Base-by-base conservation (phyloP, 2,888 invertebrate species). In the Noctuana brunneofusca region DNA sequence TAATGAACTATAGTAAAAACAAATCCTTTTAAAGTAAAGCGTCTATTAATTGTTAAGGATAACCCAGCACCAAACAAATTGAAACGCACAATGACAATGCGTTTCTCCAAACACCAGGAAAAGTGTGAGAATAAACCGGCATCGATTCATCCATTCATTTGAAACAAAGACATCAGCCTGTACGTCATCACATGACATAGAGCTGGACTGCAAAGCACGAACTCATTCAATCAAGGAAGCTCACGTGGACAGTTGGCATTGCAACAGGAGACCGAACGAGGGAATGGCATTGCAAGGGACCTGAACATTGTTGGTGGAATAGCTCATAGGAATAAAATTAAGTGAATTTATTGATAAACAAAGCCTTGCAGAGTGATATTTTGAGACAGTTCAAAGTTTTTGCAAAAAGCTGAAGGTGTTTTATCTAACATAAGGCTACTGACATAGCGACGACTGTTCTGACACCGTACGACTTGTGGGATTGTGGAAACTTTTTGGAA, bases 121-220 rank as follows among this genome's bases (percentile, higher is more conserved):
- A 41, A 14, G 14, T 16, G 41, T 59, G 35, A 52, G 59, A 43
- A 52, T 27, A 59, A 52, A 48, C 6, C 3, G 8, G 1, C 16
- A 8, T 9, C 38, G 32, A 27, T n/a, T 30, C n/a, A n/a, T n/a
- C n/a, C n/a, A n/a, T n/a, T n/a, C n/a, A n/a, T n/a, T n/a, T n/a
- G 1, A 53, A 59, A 24, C 32, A 11, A 14, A 41, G 16, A 9
- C 18, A 60, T 60, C 59, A 60, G 24, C 53, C 59, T 60, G 59
- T 54, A 54, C 53, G 53, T 60, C 59, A 60, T 46, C 53, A 46
- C 22, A 53, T 59, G 59, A 59, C 16, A 22, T n/a, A 5, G 12
- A n/a, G 41, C 41, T 38, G 6, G 38, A 14, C 38, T 38, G 38
- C 24, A 14, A 38, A 38, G 41, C 41, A 18, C 41, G 14, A 2